Base-by-base conservation (phyloP, 1,140 invertebrate genomes). In the Dendrolimus kikuchii region DNA sequence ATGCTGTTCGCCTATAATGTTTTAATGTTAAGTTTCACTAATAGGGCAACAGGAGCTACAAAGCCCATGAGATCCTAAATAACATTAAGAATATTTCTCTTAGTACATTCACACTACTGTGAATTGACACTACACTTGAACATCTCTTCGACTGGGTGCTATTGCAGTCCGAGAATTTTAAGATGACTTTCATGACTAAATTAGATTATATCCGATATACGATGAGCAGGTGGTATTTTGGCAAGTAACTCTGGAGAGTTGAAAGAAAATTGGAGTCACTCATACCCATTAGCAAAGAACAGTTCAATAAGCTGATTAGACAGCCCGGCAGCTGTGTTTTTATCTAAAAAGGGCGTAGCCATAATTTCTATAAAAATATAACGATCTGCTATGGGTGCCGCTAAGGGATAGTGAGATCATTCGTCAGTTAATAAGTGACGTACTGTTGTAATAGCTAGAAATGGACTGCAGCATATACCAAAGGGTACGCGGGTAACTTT, bases 11-110 rank as follows among this genome's bases (percentile, higher is more conserved):
- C 23, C 72, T 74, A 77, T 9, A 77, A 50, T 23, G 67, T 45
- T 54, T 81, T 68, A 6, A 84, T 55, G 36, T 76, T 51, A 5
- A 78, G 57, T 61, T 80, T 81, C 2, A 58, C 59, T 7, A 38
- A 49, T n/a, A 81, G 55, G 0, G 60, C 60, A 5, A 60, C 49
- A 5, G 67, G 71, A 5, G 59, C 60, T 7, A 62, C 48, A 9
- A 65, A 62, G 0, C 71, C 60, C 8, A 74, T 41, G 5, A 61
- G 43, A 49, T 72, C 65, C 46, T 53, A 70, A 23, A 68, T 59
- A 9, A 44, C 36, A 1, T 65, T 68, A 9, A 71, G 38, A 45
- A 66, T 58, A 41, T 47, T 66, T 8, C 64, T 44, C 51, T 66
- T 66, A 9, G 60, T 62, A 43, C 53, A 60, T 42, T 40, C 9